Evolutionary conservation across 2,888 invertebrate species (phyloP).

Genomic region (Galerucella pusilla): DNA sequence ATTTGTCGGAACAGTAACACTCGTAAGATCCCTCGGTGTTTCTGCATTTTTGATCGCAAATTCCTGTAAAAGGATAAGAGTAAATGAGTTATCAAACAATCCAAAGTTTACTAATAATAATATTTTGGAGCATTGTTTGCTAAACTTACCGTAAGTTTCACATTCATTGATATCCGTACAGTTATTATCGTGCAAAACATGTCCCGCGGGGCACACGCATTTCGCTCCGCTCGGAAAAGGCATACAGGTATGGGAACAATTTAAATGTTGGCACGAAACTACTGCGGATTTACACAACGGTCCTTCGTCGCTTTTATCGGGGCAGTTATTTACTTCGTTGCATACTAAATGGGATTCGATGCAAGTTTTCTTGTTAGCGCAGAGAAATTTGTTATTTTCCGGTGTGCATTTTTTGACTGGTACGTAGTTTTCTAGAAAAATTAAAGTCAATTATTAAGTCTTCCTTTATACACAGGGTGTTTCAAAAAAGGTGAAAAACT

Average conservation of each 20-base stretch:
- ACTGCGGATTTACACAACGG: slow-evolving; percentile 55
- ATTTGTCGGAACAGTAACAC: slow-evolving; percentile 75
- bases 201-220: slow-evolving; percentile 71
- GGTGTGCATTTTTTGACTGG: slow-evolving; percentile 65
- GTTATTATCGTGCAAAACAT: slow-evolving; percentile 60
- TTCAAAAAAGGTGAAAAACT: not conserved
- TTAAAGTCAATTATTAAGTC: not conserved
- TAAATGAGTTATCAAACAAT: not conserved
- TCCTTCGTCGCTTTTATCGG: slow-evolving; percentile 74
- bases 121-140: no score
- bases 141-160: slow-evolving; percentile 66
- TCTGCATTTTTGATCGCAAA: slow-evolving; percentile 77
- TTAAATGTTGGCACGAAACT: slow-evolving; percentile 58
- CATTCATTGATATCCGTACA: slow-evolving; percentile 77
- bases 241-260: slow-evolving; percentile 64
- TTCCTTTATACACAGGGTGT: not conserved
- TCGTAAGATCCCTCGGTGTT: slow-evolving; percentile 71
- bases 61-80: slow-evolving; percentile 50
- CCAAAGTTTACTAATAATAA: not conserved
- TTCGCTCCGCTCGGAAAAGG: slow-evolving; percentile 67
- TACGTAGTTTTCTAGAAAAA: slow-evolving; percentile 56
- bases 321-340: slow-evolving; percentile 69
- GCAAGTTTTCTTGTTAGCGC: slow-evolving; percentile 69
- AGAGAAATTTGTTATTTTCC: slow-evolving; percentile 67
- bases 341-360: slow-evolving; percentile 68